Evolutionary conservation across 2,113 vertebrate genomes (phyloP).

Genomic region (Girardinichthys multiradiatus): DNA sequence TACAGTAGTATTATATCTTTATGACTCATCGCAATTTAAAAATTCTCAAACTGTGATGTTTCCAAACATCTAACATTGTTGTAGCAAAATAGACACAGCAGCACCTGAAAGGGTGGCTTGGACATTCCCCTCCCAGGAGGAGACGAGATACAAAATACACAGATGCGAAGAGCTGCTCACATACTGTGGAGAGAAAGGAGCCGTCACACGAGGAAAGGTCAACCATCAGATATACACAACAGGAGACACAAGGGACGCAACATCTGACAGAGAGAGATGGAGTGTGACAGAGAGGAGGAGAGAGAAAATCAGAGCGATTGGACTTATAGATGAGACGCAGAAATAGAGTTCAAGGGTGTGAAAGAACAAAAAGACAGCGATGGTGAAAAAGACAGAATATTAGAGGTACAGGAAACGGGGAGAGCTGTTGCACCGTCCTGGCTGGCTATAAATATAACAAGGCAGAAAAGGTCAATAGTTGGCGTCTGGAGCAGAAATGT

Average conservation of each 20-base stretch:
- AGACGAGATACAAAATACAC: conserved; percentile 60
- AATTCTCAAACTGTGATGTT: not conserved
- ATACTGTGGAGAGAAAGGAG: conserved; percentile 76
- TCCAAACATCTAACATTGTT: not conserved
- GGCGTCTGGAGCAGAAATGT: conserved; percentile 61
- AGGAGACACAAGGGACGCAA: conserved; percentile 62
- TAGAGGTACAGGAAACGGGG: conserved; percentile 65
- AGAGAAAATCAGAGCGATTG: conserved; percentile 16
- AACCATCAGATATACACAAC: conserved; percentile 78
- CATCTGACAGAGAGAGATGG: conserved; percentile 69
- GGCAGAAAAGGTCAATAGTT: conserved; percentile 75
- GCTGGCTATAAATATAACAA: conserved; percentile 72
- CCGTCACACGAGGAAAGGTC: conserved; percentile 81
- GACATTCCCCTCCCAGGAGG: conserved; percentile 42
- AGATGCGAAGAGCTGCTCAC: conserved; percentile 32
- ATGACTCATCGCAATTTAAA: not conserved
- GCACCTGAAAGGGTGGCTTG: conserved; percentile 49
- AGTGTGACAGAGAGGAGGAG: conserved; percentile 55
- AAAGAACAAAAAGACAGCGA: conserved; percentile 47
- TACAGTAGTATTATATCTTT: too few species aligned
- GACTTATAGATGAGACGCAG: conserved; percentile 57
- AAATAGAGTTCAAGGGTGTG: conserved; percentile 75
- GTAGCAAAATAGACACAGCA: conserved; percentile 62
- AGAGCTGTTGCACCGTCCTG: conserved; percentile 43
- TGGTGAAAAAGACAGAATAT: conserved; percentile 63